Base-by-base conservation (phyloP, 1,140 invertebrate species). In the Drosophila erecta region DNA sequence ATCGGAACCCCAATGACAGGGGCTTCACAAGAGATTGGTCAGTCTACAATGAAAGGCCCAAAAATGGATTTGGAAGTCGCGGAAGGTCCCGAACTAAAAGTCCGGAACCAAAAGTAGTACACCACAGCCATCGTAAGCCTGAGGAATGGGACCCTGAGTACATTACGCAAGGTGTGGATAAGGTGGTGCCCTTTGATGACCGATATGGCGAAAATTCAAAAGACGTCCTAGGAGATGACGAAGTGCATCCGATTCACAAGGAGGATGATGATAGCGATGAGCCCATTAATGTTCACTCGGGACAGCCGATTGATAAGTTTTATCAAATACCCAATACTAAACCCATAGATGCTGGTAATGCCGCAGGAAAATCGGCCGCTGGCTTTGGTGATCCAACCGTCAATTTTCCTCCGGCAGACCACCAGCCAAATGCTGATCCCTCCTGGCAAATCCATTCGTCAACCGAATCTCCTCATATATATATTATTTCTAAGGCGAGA, bases 321-420 rank as follows among this genome's bases (percentile, higher is more conserved):
- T 3, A 15, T 12, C 27, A 1, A 24, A 2, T 7, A 0, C 6
- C 51, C 3, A 24, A 27, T n/a, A 7, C 14, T 17, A 50, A 17
- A 22, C 4, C 37, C 22, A 7, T 14, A 12, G 11, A 24, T 17
- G 12, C 7, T 38, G 33, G 12, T 8, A 12, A n/a, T 40, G 58
- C 35, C 54, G 30, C 11, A 33, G 54, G 38, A 60, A 61, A 61
- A 60, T 10, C 5, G 60, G 3, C 15, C 35, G 17, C 2, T 60
- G 27, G 8, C 7, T 4, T 17, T 15, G 54, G 12, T 12, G 8
- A 59, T 17, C 17, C 55, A 43, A 14, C 38, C 35, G 3, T 33
- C 59, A 17, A 41, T 33, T 61, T 57, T 57, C 15, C 59, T 56
- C 1, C 22, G 51, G 44, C 56, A 24, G 11, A 49, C 3, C 11